These are phyloP conservation scores for Sandelia bainsii DNA, from an alignment of 2,797 vertebrate species.

Conservation along the genomic window DNA sequence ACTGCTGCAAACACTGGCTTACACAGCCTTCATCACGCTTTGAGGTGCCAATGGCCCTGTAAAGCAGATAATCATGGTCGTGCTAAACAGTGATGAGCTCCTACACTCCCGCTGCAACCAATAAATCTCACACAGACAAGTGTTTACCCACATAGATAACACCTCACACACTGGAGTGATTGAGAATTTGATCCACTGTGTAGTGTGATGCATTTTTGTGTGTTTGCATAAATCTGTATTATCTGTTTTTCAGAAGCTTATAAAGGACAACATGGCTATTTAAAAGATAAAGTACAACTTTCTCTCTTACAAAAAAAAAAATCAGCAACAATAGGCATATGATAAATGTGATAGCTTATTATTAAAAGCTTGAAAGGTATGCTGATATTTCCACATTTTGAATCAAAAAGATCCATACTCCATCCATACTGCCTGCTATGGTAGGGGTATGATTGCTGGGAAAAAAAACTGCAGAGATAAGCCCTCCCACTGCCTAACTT, in stretches of 20 bases:
- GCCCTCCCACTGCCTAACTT: conserved; percentile 29
- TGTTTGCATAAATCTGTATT: conserved; percentile 23
- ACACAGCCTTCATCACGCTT: conserved; percentile 57
- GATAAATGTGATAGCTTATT: conserved; percentile 25
- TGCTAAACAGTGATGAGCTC: conserved; percentile 68
- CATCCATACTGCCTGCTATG: conserved; percentile 18
- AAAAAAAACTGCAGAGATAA: conserved; percentile 54
- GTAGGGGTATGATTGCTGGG: conserved; percentile 19
- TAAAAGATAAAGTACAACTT: neutral
- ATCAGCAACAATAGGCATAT: conserved; percentile 9
- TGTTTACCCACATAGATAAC: conserved; percentile 68
- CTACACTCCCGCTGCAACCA: conserved; percentile 65
- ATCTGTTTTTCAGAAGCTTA: conserved; percentile 16
- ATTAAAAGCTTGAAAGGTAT: conserved; percentile 22
- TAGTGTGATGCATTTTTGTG: conserved; percentile 12
- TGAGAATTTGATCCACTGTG: conserved; percentile 45
- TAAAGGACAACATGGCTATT: conserved; percentile 21
- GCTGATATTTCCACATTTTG: conserved; percentile 35
- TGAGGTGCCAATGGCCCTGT: conserved; percentile 69
- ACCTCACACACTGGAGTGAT: conserved; percentile 46
- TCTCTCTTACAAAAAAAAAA: neutral
- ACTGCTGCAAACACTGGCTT: conserved; percentile 54
- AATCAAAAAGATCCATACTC: conserved; percentile 25
- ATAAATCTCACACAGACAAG: conserved; percentile 73
- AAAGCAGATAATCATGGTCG: conserved; percentile 73